phyloP scores from a whole-genome alignment of 2,113 vertebrate genomes.

The Miniopterus natalensis region DNA sequence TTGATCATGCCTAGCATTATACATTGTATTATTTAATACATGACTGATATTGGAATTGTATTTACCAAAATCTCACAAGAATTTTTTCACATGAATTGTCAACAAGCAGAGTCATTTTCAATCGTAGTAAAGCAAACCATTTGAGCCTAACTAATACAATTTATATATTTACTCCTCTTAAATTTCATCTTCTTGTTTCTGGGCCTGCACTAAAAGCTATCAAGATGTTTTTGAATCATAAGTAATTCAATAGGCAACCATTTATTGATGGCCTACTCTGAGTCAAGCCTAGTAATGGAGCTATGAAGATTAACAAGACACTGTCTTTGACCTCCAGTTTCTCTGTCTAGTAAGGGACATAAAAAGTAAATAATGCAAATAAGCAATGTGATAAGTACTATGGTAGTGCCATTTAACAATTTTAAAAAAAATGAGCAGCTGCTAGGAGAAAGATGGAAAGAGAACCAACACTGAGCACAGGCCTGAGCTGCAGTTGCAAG shows the following conservation, averaged over 20 bases:
- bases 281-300: conserved; percentile 42
- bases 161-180: conserved; percentile 29
- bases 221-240: conserved; percentile 48
- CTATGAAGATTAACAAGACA: conserved; percentile 41
- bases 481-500: neutral
- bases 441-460: neutral
- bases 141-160: conserved; percentile 34
- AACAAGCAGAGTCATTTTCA: conserved; percentile 30
- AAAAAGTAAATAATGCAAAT: conserved; percentile 57
- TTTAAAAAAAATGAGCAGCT: neutral
- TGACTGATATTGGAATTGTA: neutral
- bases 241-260: conserved; percentile 66
- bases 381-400: conserved; percentile 39
- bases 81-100: neutral
- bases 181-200: conserved; percentile 60
- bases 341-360: conserved; percentile 31
- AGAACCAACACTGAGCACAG: neutral
- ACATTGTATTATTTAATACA: neutral
- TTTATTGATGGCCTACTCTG: neutral
- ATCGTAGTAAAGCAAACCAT: conserved; percentile 28
- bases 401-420: neutral
- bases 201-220: conserved; percentile 13
- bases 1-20: neutral
- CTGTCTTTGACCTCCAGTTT: conserved; percentile 58
- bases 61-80: neutral